A percentile compares a stretch with the other conserved stretches of the same genome.
phyloP scores from a whole-genome alignment of 2,797 vertebrate genomes.

The Salmo trutta region DNA sequence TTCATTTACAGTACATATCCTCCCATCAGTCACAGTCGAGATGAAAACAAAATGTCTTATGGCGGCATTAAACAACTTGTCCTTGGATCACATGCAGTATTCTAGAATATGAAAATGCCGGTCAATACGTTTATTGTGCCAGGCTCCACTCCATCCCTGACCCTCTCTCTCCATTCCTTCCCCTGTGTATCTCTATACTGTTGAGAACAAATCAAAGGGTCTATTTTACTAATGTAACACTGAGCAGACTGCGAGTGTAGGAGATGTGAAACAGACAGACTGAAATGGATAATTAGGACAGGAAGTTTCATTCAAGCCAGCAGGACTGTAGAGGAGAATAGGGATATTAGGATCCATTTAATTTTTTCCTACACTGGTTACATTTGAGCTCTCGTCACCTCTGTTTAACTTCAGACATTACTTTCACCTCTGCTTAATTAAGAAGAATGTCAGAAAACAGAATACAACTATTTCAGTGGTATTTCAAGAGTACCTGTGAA shows the following conservation, averaged over 20 bases:
- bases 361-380: constrained; percentile 72
- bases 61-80: constrained; percentile 66
- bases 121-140: constrained; percentile 69
- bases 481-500: constrained; percentile 58
- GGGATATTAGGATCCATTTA: constrained; percentile 71
- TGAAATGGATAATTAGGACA: constrained; percentile 85
- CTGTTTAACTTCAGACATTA: constrained; percentile 56
- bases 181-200: constrained; percentile 56
- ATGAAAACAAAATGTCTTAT: constrained; percentile 71
- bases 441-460: constrained; percentile 63
- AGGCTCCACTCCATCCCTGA: constrained; percentile 36
- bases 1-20: constrained; percentile 57
- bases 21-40: constrained; percentile 55
- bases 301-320: constrained; percentile 76
- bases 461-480: constrained; percentile 41
- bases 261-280: constrained; percentile 78
- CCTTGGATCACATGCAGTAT: constrained; percentile 55
- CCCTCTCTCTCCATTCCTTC: constrained; percentile 18
- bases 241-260: constrained; percentile 70
- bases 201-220: constrained; percentile 78
- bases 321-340: constrained; percentile 74
- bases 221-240: constrained; percentile 79
- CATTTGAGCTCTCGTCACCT: constrained; percentile 62
- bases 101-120: constrained; percentile 48
- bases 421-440: constrained; percentile 40